Conservation (phyloP, 64 coral and sea anemone species). For the Orbicella faveolata region DNA sequence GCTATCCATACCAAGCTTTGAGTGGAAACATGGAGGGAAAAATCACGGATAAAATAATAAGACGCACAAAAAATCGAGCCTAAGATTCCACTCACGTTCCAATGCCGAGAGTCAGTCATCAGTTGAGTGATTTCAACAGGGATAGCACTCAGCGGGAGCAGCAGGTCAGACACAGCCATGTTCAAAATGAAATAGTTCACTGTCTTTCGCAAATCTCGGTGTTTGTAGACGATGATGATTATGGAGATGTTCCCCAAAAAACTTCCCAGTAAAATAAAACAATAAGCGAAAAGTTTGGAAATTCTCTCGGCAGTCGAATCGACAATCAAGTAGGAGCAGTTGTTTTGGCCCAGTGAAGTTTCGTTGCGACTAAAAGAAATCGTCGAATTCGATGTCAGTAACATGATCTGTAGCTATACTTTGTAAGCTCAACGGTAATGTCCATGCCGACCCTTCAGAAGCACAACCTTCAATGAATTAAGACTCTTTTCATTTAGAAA, state of each 20-base stretch:
- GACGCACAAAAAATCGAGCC: background rate
- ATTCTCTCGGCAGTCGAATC: background rate
- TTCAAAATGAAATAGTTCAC: slow-evolving; percentile 9
- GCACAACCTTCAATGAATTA: too few species aligned
- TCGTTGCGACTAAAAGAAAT: background rate
- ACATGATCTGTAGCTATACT: background rate
- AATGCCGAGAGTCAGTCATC: background rate
- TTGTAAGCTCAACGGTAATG: too few species aligned
- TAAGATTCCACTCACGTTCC: background rate
- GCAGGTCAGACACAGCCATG: slow-evolving; percentile 1
- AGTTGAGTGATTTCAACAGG: background rate
- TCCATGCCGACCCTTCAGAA: too few species aligned
- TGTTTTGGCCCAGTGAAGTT: background rate
- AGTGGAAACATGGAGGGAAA: background rate
- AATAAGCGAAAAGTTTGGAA: background rate
- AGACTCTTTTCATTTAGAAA: too few species aligned
- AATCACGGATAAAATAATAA: background rate
- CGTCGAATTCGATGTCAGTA: background rate
- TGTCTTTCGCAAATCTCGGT: background rate
- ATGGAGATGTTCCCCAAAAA: background rate
- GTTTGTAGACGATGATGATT: background rate
- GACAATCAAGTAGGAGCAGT: background rate
- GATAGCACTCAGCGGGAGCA: background rate
- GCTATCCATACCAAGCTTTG: slow-evolving; percentile 18
- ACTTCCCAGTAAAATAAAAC: background rate